Evolutionary conservation across 2,113 vertebrate species (phyloP), one percentile per base, ranked within the genome.

Genomic region (Chamaetylas fuelleborni): DNA sequence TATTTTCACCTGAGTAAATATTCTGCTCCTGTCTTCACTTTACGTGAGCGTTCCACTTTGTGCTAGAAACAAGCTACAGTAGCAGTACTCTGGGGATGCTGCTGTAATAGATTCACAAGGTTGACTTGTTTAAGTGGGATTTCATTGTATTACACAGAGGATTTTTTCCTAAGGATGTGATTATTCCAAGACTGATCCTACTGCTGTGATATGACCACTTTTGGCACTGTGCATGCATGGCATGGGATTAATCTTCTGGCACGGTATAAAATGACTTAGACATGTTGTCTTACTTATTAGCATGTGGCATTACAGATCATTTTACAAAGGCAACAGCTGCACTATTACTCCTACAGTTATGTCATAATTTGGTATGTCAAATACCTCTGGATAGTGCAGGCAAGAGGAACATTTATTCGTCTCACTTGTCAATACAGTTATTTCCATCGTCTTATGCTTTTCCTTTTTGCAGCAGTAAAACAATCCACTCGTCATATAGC

Each of bases 271-370:
- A 95, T 95, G 96, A 96, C 95, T 96, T 94, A 88, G 97, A 97
- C 95, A 96, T 58, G 61, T 94, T 89, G 90, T 96, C 86, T 95
- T 78, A 93, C 88, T 97, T 97, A 97, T 97, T 97, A 97, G 95
- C 88, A 93, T 81, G 89, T 96, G 96, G 91, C 86, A 93, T 94
- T 95, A 87, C 96, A 96, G 96, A 96, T 98, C 97, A 93, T 76
- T 95, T 98, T 98, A 98, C 97, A 97, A 98, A 98, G 91, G 92
- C 96, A 97, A 90, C 97, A 98, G 98, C 97, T 98, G 97, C 95
- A 97, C 96, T 94, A 79, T 97, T 96, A 92, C 95, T 97, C 85
- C 78, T 92, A 74, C 91, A 91, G 95, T 95, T 97, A 96, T 96
- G 96, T 96, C 97, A 97, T 98, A 95, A 98, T 98, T 96, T 95